Conservation (phyloP, 1,140 invertebrate genomes). For the Colletes latitarsis region DNA sequence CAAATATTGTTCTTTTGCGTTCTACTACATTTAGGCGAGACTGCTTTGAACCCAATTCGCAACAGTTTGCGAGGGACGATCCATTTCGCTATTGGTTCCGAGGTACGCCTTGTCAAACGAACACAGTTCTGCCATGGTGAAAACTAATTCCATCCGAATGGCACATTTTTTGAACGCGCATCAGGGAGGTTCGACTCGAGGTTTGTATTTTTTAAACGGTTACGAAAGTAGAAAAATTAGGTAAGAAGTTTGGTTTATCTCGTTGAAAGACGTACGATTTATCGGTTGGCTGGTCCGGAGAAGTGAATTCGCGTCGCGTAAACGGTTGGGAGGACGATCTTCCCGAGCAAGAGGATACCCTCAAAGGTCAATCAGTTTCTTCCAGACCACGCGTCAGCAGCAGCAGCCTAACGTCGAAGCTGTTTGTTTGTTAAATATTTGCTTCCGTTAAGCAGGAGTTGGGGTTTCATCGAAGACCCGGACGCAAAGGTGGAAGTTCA, state of each 20-base stretch:
- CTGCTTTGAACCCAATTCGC: not conserved
- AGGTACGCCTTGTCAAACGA: not conserved
- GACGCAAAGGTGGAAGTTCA: conserved; percentile 40
- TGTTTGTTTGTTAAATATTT: conserved; percentile 50
- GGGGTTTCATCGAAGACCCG: not conserved
- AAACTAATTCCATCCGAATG: no score
- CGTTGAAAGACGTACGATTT: not conserved
- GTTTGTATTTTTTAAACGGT: no score
- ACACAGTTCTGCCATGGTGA: no score
- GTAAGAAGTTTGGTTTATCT: not conserved
- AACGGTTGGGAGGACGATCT: not conserved
- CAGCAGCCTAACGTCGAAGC: not conserved
- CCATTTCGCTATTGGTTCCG: not conserved
- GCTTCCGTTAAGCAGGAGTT: not conserved
- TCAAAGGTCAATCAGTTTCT: conserved; percentile 15
- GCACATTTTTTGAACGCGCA: no score
- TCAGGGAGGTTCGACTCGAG: no score
- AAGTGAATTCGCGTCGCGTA: not conserved
- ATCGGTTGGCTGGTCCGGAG: no score
- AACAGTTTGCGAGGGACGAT: no score
- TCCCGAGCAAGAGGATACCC: not conserved
- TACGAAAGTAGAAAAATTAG: no score
- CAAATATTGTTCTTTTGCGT: conserved; percentile 5
- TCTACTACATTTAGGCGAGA: not conserved
- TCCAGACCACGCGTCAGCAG: not conserved